A percentile compares a stretch with the other conserved stretches of the same genome.
phyloP scores from a whole-genome alignment of 2,113 vertebrate species.

The Cisticola juncidis region DNA sequence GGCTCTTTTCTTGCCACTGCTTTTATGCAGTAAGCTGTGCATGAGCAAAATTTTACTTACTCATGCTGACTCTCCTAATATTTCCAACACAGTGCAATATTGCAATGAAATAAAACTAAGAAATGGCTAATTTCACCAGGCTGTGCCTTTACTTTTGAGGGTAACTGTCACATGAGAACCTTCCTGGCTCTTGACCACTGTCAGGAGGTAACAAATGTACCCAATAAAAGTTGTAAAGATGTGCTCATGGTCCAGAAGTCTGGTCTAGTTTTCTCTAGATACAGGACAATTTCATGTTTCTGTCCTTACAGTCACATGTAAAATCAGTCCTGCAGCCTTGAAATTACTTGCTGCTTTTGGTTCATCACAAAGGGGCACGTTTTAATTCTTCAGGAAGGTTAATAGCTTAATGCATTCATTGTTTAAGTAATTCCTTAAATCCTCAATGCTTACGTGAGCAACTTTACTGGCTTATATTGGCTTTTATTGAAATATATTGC shows the following conservation, averaged over 20 bases:
- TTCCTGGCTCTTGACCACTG: background rate
- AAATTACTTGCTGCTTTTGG: background rate
- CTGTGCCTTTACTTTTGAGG: background rate
- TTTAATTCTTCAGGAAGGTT: background rate
- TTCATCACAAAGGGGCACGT: background rate
- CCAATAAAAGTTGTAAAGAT: background rate
- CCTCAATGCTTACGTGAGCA: constrained; percentile 4
- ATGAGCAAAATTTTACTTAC: background rate
- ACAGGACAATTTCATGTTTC: background rate
- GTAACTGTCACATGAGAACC: background rate
- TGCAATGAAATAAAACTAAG: background rate
- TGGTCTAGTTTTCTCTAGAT: background rate
- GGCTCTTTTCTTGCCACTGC: background rate
- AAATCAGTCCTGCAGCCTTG: background rate
- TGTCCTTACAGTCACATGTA: background rate
- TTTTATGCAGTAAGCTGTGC: background rate
- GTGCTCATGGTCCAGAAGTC: background rate
- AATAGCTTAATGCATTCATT: background rate
- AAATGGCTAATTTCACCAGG: background rate
- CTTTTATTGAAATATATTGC: constrained; percentile 8
- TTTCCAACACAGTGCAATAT: background rate
- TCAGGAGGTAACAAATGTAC: background rate
- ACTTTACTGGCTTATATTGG: constrained; percentile 1
- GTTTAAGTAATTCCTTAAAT: constrained; percentile 31
- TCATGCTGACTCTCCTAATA: background rate